A percentile compares a stretch with the other conserved stretches of the same genome.
Evolutionary conservation across 2,113 vertebrate genomes (phyloP).

Genomic region (Callorhinus ursinus): DNA sequence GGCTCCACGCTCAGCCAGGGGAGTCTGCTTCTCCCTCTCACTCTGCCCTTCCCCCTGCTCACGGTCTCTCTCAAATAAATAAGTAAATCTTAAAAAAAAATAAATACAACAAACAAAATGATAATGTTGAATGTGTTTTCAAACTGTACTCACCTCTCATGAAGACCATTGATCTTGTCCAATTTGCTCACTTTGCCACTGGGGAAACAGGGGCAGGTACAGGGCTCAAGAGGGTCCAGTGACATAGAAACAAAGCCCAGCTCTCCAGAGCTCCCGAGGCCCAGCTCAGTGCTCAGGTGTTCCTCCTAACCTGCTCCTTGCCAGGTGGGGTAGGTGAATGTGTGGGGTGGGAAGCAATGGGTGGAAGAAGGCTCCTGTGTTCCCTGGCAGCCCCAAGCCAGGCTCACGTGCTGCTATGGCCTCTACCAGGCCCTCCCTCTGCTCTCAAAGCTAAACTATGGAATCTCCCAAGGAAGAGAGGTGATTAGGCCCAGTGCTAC

Average conservation of each 20-base stretch:
- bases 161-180: background rate
- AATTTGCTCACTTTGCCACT: background rate
- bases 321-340: too few relatives aligned
- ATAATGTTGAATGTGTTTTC: background rate
- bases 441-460: background rate
- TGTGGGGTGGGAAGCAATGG: background rate
- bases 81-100: background rate
- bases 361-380: background rate
- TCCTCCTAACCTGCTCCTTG: background rate
- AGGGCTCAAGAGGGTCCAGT: background rate
- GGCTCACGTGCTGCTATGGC: background rate
- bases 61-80: background rate
- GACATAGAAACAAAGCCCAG: background rate
- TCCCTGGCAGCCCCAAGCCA: background rate
- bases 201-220: background rate
- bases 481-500: background rate
- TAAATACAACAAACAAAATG: background rate
- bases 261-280: background rate
- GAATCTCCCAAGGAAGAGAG: background rate
- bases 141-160: background rate
- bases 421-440: background rate
- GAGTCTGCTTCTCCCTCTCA: background rate
- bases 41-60: background rate
- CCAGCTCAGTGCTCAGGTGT: background rate
- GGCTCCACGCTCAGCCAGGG: background rate